phyloP scores from a whole-genome alignment of 53 echinoderm and acorn worm genomes.

The Paracentrotus lividus region DNA sequence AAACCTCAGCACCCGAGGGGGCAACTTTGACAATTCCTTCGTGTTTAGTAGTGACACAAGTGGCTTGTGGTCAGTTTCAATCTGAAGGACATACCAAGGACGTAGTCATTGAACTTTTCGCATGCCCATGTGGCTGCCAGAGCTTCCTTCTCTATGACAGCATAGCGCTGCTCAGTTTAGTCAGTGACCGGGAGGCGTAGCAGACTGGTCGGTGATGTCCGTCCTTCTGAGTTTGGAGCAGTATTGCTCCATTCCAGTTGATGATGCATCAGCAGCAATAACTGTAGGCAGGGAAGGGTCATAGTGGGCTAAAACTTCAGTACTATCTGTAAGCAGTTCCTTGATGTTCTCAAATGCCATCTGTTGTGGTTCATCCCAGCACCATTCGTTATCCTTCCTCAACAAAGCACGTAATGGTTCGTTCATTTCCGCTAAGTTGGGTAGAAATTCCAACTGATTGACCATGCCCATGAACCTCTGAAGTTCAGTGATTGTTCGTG shows the following conservation, averaged over 20 bases:
- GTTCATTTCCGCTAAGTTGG: slow-evolving; percentile 43
- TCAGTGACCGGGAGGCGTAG: slow-evolving; percentile 77
- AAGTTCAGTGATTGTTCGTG: slow-evolving; percentile 71
- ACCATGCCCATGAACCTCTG: slow-evolving; percentile 81
- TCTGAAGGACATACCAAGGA: slow-evolving; percentile 68
- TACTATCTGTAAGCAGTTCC: no score
- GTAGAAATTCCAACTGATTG: slow-evolving; percentile 80
- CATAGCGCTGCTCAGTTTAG: slow-evolving; percentile 70
- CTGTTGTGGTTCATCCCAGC: slow-evolving; percentile 68
- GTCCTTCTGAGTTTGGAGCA: slow-evolving; percentile 68
- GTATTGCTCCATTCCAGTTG: slow-evolving; percentile 67
- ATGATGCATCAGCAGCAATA: slow-evolving; percentile 71
- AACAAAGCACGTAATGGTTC: slow-evolving; percentile 73
- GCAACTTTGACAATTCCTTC: slow-evolving; percentile 77
- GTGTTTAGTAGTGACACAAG: slow-evolving; percentile 74
- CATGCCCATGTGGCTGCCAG: slow-evolving; percentile 81
- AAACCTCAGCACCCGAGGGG: slow-evolving; percentile 72
- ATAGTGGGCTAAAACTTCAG: slow-evolving; percentile 69
- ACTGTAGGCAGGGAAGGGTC: slow-evolving; percentile 58
- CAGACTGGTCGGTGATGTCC: slow-evolving; percentile 73
- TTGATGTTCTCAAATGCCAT: slow-evolving; percentile 35
- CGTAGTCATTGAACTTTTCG: slow-evolving; percentile 73
- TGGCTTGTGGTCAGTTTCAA: slow-evolving; percentile 84
- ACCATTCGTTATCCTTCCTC: slow-evolving; percentile 71
- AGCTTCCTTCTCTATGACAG: slow-evolving; percentile 77